A percentile compares a stretch with the other conserved stretches of the same genome.
Conservation (phyloP, 2,113 vertebrate genomes). For the Leuciscus idus region DNA sequence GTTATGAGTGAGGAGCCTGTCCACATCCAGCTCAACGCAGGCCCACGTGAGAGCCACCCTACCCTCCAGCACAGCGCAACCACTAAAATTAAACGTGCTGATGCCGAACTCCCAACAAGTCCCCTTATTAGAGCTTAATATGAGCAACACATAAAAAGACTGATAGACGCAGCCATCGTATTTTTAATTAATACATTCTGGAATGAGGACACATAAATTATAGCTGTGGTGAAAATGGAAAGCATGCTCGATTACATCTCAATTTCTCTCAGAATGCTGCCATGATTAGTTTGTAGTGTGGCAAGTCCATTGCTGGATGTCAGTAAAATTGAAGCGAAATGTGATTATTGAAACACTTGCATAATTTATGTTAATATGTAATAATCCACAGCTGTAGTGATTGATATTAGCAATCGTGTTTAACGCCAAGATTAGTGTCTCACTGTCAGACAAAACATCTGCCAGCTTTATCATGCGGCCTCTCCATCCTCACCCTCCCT, state of each 20-base stretch:
- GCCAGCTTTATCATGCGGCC: background rate
- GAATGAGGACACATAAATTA: slow-evolving; percentile 30
- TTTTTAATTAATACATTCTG: slow-evolving; percentile 19
- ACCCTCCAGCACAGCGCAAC: background rate
- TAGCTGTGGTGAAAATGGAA: background rate
- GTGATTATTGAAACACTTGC: background rate
- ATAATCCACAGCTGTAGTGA: slow-evolving; percentile 12
- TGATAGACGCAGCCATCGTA: slow-evolving; percentile 11
- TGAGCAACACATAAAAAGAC: slow-evolving; percentile 45
- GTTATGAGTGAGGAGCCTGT: slow-evolving; percentile 33
- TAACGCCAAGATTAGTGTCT: slow-evolving; percentile 13
- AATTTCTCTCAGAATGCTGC: slow-evolving; percentile 1
- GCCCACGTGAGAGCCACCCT: slow-evolving; percentile 16
- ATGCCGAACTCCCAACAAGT: slow-evolving; percentile 14
- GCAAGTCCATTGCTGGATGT: background rate
- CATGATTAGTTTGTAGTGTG: slow-evolving; percentile 12
- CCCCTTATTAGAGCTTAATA: slow-evolving; percentile 38
- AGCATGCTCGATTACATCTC: slow-evolving; percentile 6
- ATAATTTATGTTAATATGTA: slow-evolving; percentile 13
- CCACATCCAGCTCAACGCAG: slow-evolving; percentile 15
- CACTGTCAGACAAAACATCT: background rate
- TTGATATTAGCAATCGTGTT: slow-evolving; percentile 14
- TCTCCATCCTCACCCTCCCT: background rate
- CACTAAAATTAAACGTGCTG: slow-evolving; percentile 47
- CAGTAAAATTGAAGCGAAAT: background rate